phyloP scores from a whole-genome alignment of 2,888 invertebrate species.

The Lepidochrysops patricia region DNA sequence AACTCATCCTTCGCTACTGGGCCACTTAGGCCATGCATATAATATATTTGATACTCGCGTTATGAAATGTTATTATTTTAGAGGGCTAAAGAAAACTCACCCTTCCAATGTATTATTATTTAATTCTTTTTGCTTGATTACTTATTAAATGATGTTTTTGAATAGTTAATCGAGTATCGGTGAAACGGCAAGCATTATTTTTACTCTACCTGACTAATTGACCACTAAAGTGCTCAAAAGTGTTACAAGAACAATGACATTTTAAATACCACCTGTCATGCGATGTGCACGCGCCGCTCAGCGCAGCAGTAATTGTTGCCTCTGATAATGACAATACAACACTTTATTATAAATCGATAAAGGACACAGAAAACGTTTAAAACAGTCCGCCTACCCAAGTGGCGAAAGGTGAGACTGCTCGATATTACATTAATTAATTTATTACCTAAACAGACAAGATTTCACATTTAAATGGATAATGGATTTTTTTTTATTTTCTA shows the following conservation, averaged over 20 bases:
- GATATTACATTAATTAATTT: too few species aligned
- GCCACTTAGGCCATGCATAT: too few species aligned
- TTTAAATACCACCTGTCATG: background rate
- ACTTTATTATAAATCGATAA: too few species aligned
- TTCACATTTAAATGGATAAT: background rate
- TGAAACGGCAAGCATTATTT: too few species aligned
- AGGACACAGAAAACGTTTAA: background rate
- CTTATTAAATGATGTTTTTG: background rate
- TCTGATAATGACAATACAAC: too few species aligned
- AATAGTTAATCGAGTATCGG: too few species aligned
- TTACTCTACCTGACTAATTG: background rate
- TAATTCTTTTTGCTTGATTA: too few species aligned
- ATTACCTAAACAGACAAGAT: background rate
- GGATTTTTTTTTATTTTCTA: background rate
- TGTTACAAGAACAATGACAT: constrained; percentile 6
- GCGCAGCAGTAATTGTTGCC: background rate
- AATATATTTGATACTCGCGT: too few species aligned
- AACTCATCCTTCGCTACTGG: too few species aligned
- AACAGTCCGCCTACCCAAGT: background rate
- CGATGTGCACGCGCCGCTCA: background rate
- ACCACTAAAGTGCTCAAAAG: background rate
- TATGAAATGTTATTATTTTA: too few species aligned
- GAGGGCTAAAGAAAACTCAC: too few species aligned
- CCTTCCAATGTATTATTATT: too few species aligned
- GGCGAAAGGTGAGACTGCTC: background rate